Base-by-base conservation (phyloP, 2,888 invertebrate genomes). In the Agrochola macilenta region DNA sequence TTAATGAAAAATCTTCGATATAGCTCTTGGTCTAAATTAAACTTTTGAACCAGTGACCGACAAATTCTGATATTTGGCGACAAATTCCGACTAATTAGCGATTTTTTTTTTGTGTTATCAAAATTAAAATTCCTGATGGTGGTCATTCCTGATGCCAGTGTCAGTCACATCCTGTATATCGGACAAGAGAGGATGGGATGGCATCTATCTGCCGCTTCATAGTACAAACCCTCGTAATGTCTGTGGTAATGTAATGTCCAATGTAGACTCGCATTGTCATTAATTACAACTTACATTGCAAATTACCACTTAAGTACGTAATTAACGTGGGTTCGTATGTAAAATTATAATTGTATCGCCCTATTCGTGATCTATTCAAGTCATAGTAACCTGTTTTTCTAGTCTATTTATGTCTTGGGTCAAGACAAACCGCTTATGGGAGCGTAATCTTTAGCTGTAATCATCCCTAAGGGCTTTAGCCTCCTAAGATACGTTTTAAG, bases 321-420 rank as follows among this genome's bases (percentile, higher is more conserved):
- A 71, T 81, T 63, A 35, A 72, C 64, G 26, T 39, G 14, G 20
- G 23, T 54, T 43, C 63, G n/a, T 58, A 63, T 30, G 60, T 46
- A 72, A 69, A 69, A 72, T 76, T 66, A 57, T 26, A 52, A 81
- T 65, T 66, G 72, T 77, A 71, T 77, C n/a, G 71, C 64, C 35
- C 49, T 35, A 64, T 81, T 54, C 52, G 81, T 64, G 76, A 60
- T 60, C 57, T 69, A 52, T 69, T 70, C 35, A 20, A 66, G 57
- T 68, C 58, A 26, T 66, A 39, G 20, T 30, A 74, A 82, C 78
- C 73, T 12, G 63, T 82, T 82, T 61, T 69, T 39, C 14, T 63
- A 76, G 52, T 81, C 64, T 80, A 54, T 69, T 57, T 68, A 52
- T 58, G 46, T 61, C 75, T 9, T 39, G 72, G 69, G 39, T 70